Conservation (phyloP, 2,888 invertebrate genomes). For the Schizotus pectinicornis region DNA sequence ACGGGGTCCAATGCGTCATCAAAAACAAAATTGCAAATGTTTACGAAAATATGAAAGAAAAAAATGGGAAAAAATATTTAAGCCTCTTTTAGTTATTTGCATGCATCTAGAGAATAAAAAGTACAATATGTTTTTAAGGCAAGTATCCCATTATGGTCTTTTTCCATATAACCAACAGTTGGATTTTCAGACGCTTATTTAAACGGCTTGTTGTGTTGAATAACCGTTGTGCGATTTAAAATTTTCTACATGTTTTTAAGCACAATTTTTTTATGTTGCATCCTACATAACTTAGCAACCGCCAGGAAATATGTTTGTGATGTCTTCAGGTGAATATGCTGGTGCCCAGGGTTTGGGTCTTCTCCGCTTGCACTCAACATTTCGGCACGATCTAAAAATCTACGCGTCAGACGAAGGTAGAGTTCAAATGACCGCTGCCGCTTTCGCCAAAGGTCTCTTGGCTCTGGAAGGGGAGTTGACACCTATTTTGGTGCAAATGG, state of each 20-base stretch:
- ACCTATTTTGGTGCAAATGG: constrained; percentile 99
- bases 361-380: constrained; percentile 94
- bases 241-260: too few relatives aligned
- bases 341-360: constrained; percentile 96
- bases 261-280: too few relatives aligned
- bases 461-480: constrained; percentile 98
- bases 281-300: too few relatives aligned
- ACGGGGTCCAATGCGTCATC: too few relatives aligned
- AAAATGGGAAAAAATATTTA: too few relatives aligned
- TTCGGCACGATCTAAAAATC: constrained; percentile 98
- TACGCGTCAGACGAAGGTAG: constrained; percentile 99
- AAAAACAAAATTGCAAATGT: too few relatives aligned
- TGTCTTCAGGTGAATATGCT: constrained; percentile 73
- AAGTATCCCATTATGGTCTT: too few relatives aligned
- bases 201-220: neutral
- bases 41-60: too few relatives aligned
- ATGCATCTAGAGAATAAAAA: too few relatives aligned
- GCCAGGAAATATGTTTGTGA: neutral
- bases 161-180: neutral
- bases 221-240: too few relatives aligned
- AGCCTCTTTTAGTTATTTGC: too few relatives aligned
- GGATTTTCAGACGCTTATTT: neutral
- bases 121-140: too few relatives aligned
- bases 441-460: constrained; percentile 97
- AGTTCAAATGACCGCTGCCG: constrained; percentile 99